Evolutionary conservation across 2,888 invertebrate species (phyloP).

Genomic region (Tetheella fluctuosa): DNA sequence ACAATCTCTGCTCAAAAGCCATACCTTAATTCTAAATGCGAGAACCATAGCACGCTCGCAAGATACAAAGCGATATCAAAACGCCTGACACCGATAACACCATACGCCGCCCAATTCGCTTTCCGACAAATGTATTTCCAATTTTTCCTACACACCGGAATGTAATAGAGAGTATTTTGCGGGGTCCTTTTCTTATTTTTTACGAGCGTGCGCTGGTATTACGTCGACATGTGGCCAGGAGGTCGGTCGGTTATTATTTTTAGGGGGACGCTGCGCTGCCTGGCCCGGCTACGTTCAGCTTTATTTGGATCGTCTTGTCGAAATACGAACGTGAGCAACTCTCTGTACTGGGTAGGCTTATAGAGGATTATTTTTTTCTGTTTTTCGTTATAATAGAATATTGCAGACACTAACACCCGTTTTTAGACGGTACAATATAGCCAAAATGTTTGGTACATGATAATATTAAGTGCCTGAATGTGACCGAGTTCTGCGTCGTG

Average conservation of each 20-base stretch:
- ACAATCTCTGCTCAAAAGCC: constrained; percentile 1
- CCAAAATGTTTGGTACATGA: constrained; percentile 31
- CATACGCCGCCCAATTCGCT: constrained; percentile 45
- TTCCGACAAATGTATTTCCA: constrained; percentile 71
- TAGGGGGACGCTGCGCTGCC: constrained; percentile 49
- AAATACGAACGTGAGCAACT: constrained; percentile 35
- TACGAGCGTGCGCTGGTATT: constrained; percentile 73
- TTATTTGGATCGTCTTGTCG: constrained; percentile 50
- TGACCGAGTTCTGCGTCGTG: background rate
- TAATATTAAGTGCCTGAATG: constrained; percentile 4
- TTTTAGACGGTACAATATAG: constrained; percentile 49
- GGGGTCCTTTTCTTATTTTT: constrained; percentile 76
- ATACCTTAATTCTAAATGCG: constrained; percentile 9
- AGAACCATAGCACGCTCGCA: constrained; percentile 19
- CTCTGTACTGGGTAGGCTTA: constrained; percentile 19
- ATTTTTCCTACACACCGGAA: constrained; percentile 65
- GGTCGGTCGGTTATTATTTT: constrained; percentile 70
- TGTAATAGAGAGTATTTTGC: constrained; percentile 77
- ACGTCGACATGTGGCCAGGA: constrained; percentile 73
- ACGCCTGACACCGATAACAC: constrained; percentile 32
- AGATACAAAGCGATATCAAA: constrained; percentile 38
- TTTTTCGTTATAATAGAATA: constrained; percentile 43
- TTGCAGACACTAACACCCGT: constrained; percentile 46
- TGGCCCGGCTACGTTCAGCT: constrained; percentile 39
- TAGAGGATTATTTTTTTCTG: constrained; percentile 25